Percentiles rank a stretch among this genome's conserved stretches.
Conservation (phyloP, 2,113 vertebrate species). For the Emydocephalus ijimae region DNA sequence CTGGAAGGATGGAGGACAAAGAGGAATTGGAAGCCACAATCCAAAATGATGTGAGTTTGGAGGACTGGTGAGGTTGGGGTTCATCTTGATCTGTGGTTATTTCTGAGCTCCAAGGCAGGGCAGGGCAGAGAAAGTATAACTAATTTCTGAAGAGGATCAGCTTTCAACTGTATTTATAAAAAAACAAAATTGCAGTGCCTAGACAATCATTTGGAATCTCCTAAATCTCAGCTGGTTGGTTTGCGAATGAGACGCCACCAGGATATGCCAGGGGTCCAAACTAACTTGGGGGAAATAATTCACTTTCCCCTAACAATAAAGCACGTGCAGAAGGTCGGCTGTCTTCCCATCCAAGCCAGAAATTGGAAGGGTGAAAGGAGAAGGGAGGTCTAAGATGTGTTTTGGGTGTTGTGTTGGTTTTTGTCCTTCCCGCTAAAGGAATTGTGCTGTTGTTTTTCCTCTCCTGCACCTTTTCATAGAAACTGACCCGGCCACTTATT, state of each 20-base stretch:
- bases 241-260: background rate
- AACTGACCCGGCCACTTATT: background rate
- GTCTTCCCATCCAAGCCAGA: background rate
- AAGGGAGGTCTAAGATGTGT: background rate
- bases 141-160: background rate
- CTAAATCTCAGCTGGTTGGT: background rate
- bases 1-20: background rate
- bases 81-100: background rate
- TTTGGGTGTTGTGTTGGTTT: background rate
- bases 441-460: background rate
- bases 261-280: background rate
- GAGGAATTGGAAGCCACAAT: background rate
- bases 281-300: background rate
- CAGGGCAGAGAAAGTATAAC: background rate
- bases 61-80: background rate
- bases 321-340: fast-evolving
- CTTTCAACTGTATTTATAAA: background rate
- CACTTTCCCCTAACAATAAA: background rate
- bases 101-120: background rate
- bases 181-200: background rate
- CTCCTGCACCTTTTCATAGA: background rate
- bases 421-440: background rate
- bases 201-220: background rate
- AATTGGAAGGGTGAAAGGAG: background rate
- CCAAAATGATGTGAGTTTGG: background rate